A percentile compares a stretch with the other conserved stretches of the same genome.
phyloP scores from a whole-genome alignment of 2,797 vertebrate genomes.

The Sciaenops ocellatus region DNA sequence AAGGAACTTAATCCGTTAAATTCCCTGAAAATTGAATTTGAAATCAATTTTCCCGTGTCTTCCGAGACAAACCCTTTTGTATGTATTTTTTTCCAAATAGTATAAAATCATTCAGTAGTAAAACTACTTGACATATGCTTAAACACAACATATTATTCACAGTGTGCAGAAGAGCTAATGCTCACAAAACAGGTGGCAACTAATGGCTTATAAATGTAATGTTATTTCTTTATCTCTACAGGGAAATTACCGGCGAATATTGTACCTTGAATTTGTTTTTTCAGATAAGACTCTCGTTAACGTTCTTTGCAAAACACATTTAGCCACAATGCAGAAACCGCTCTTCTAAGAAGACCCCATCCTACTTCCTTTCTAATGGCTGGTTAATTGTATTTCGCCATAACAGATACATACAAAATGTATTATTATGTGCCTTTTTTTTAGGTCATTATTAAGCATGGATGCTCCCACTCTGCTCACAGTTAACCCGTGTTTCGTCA shows the following conservation, averaged over 20 bases:
- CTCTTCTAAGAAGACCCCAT: not conserved
- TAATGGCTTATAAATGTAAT: constrained; percentile 17
- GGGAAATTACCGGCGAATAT: constrained; percentile 8
- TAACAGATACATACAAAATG: constrained; percentile 53
- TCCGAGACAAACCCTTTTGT: not conserved
- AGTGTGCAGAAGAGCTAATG: not conserved
- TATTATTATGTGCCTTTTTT: constrained; percentile 63
- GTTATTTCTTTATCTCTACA: not conserved
- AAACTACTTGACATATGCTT: not conserved
- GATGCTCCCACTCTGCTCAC: constrained; percentile 50
- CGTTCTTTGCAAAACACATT: constrained; percentile 22
- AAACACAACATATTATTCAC: not conserved
- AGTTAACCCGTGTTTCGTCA: constrained; percentile 72
- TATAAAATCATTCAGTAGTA: not conserved
- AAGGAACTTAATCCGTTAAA: not conserved
- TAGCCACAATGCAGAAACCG: constrained; percentile 25
- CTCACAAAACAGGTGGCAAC: not conserved
- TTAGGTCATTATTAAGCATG: constrained; percentile 74
- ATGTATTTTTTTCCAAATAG: not conserved
- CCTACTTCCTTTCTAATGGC: constrained; percentile 45
- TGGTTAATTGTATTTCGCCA: constrained; percentile 70
- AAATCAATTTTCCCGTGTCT: not conserved
- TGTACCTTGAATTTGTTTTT: not conserved
- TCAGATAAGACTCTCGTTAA: constrained; percentile 29
- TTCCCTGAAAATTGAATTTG: not conserved